phyloP scores from a whole-genome alignment of 2,113 vertebrate genomes.

The Oncorhynchus kisutch region DNA sequence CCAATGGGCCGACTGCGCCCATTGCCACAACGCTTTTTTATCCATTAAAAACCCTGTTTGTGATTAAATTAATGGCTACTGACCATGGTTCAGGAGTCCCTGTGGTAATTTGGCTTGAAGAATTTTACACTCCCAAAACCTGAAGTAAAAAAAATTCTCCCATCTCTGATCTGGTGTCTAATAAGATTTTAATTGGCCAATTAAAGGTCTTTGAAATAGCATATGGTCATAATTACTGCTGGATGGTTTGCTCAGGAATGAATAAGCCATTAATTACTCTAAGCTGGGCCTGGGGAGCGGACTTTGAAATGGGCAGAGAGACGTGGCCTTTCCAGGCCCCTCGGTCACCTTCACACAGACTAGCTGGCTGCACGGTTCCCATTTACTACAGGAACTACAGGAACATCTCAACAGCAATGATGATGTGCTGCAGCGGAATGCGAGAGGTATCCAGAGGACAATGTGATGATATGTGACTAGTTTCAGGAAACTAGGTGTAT shows the following conservation, averaged over 20 bases:
- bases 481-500: too few relatives aligned
- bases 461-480: neutral
- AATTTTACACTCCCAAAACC: slow-evolving; percentile 54
- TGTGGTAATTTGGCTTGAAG: slow-evolving; percentile 50
- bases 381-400: slow-evolving; percentile 7
- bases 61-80: slow-evolving; percentile 41
- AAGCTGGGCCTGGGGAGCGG: slow-evolving; percentile 49
- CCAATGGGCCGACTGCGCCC: too few relatives aligned
- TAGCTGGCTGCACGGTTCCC: slow-evolving; percentile 17
- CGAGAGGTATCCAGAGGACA: neutral
- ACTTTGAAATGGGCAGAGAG: slow-evolving; percentile 44
- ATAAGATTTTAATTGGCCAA: slow-evolving; percentile 70
- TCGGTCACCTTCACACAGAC: slow-evolving; percentile 40
- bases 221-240: slow-evolving; percentile 72
- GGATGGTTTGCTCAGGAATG: slow-evolving; percentile 63
- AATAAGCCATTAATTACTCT: slow-evolving; percentile 68
- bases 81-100: slow-evolving; percentile 48
- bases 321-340: slow-evolving; percentile 33
- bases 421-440: neutral
- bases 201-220: slow-evolving; percentile 72
- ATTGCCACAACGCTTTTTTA: too few relatives aligned
- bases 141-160: slow-evolving; percentile 59
- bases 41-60: neutral
- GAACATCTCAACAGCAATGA: neutral
- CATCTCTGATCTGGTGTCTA: slow-evolving; percentile 60